Evolutionary conservation across 1,140 invertebrate species (phyloP), one percentile per base, ranked within the genome.

Genomic region (Steinernema khuongi): DNA sequence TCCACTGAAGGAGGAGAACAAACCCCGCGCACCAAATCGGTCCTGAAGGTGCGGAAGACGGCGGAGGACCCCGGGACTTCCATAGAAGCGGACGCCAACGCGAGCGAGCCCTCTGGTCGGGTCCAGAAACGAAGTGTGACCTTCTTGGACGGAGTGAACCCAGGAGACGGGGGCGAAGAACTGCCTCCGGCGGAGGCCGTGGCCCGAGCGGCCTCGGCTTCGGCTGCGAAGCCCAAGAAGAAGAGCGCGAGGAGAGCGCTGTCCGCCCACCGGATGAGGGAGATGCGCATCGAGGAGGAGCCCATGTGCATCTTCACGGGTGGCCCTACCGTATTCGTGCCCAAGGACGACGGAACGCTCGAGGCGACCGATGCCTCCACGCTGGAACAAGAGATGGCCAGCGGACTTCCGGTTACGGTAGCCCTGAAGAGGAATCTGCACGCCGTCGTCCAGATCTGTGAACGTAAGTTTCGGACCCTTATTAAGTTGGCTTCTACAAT

Each of bases 401-500:
- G 29, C 18, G 67, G 67, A 14, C 18, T 31, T 7, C 29, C 67
- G 67, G 18, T 68, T n/a, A 22, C n/a, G 7, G 32, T 68, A 14
- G 67, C 67, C 4, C n/a, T 68, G 18, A 68, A 33, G 22, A 4
- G 67, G 67, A 68, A 68, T 68, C 29, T 68, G 14, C 67, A 68
- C 32, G 67, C 28, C 14, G 32, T 68, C 11, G 32, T 68, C 4
- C 67, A 33, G 22, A 14, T 68, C 22, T 31, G 32, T 18, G 32
- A 31, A 2, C 31, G 29, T 68, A 33, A 68, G 67, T 33, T 18
- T 7, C 11, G 29, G 18, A 14, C n/a, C 67, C 7, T 29, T 4
- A 30, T 7, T 18, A 68, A 68, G n/a, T n/a, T n/a, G n/a, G n/a
- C n/a, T 31, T n/a, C 32, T 30, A 68, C 11, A 31, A 68, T n/a